These are phyloP conservation scores for Cottus gobio DNA, from an alignment of 2,113 vertebrate genomes.

Conservation along the genomic window DNA sequence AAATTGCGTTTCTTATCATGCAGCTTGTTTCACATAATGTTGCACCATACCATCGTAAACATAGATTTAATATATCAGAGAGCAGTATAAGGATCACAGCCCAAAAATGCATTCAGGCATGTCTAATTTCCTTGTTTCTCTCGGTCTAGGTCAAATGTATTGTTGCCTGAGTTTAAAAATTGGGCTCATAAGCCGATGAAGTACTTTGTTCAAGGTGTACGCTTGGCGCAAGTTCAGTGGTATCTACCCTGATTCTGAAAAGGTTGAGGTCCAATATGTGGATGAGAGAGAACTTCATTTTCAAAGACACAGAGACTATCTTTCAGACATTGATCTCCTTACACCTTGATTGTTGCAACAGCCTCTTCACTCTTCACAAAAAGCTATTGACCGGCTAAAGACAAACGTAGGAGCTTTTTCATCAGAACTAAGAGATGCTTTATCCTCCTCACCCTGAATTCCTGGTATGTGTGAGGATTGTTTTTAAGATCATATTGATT, in stretches of 20 bases:
- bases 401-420: not conserved
- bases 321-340: not conserved
- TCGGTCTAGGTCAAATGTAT: constrained; percentile 52
- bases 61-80: not conserved
- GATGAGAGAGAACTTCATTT: not conserved
- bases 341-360: not conserved
- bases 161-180: constrained; percentile 45
- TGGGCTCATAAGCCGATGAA: constrained; percentile 37
- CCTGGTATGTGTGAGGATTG: not conserved
- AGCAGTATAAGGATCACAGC: not conserved
- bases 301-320: not conserved
- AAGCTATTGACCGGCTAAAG: not conserved
- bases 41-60: not conserved
- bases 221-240: constrained; percentile 25
- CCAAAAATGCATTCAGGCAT: constrained; percentile 2
- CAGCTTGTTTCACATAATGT: constrained; percentile 2
- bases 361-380: not conserved
- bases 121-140: constrained; percentile 4
- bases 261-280: constrained; percentile 28
- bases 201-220: constrained; percentile 14
- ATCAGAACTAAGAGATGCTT: not conserved
- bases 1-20: constrained; percentile 18
- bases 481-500: not conserved
- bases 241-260: constrained; percentile 23
- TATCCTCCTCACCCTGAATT: not conserved